These are phyloP conservation scores for Camponotus floridanus DNA, from an alignment of 1,140 invertebrate species.

Conservation along the genomic window DNA sequence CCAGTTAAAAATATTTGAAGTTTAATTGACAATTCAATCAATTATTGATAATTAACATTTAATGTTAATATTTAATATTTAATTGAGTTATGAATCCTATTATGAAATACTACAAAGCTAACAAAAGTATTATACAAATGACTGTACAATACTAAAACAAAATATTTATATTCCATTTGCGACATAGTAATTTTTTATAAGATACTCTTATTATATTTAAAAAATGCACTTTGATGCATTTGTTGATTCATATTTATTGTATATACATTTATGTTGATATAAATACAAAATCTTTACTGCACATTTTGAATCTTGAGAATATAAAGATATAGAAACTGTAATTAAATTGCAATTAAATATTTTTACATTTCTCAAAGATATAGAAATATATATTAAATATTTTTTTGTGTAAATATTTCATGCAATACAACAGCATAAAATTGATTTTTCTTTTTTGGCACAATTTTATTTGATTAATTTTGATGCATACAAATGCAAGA, in stretches of 20 bases:
- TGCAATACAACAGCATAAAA: not conserved
- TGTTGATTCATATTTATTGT: slow-evolving; percentile 26
- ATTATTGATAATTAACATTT: not conserved
- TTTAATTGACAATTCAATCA: slow-evolving; percentile 32
- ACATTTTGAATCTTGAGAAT: not conserved
- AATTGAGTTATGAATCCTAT: slow-evolving; percentile 13
- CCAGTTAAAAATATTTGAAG: not conserved
- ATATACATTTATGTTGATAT: not conserved
- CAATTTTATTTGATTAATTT: not conserved
- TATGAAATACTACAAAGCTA: not conserved
- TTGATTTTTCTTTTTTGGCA: not conserved
- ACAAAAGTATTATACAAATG: slow-evolving; percentile 25
- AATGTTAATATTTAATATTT: not conserved
- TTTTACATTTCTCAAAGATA: not conserved
- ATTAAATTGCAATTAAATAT: too few relatives aligned
- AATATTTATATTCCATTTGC: slow-evolving; percentile 39
- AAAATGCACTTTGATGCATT: slow-evolving; percentile 11
- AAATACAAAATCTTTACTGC: not conserved
- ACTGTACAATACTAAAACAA: slow-evolving; percentile 14
- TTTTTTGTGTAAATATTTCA: not conserved
- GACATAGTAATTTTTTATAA: not conserved
- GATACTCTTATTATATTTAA: slow-evolving; percentile 15
- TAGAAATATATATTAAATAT: slow-evolving; percentile 6
- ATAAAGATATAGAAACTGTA: slow-evolving; percentile 21
- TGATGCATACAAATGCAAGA: not conserved